A percentile compares a stretch with the other conserved stretches of the same genome.
Evolutionary conservation across 2,113 vertebrate species (phyloP).

Genomic region (Parus major): DNA sequence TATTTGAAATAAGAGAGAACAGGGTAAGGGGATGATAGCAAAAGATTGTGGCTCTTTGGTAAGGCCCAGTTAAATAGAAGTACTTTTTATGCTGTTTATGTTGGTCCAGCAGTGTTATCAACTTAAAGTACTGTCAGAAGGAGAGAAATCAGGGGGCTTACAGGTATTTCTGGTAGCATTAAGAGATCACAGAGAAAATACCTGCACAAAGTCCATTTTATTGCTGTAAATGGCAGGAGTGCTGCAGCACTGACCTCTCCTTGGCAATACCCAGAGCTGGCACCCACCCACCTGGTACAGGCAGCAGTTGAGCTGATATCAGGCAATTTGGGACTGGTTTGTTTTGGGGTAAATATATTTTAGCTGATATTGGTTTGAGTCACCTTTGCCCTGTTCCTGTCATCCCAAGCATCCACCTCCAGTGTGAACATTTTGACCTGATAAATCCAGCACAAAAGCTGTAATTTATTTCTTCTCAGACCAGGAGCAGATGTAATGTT

Average conservation of each 20-base stretch:
- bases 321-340: background rate
- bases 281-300: background rate
- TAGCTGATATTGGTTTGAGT: background rate
- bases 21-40: background rate
- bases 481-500: background rate
- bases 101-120: background rate
- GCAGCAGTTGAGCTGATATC: background rate
- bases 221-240: background rate
- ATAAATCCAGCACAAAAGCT: background rate
- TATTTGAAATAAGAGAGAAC: background rate
- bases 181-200: background rate
- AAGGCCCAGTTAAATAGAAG: background rate
- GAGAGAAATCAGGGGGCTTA: background rate
- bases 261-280: background rate
- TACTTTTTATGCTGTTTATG: background rate
- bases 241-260: background rate
- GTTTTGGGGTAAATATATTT: background rate
- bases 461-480: background rate
- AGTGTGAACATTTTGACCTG: background rate
- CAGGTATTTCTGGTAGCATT: background rate
- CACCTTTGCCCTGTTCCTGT: background rate
- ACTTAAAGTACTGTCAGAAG: background rate
- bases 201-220: background rate
- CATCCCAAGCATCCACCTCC: background rate
- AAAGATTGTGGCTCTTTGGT: background rate